Base-by-base conservation (phyloP, 2,888 invertebrate species). In the Perizoma flavofasciatum region DNA sequence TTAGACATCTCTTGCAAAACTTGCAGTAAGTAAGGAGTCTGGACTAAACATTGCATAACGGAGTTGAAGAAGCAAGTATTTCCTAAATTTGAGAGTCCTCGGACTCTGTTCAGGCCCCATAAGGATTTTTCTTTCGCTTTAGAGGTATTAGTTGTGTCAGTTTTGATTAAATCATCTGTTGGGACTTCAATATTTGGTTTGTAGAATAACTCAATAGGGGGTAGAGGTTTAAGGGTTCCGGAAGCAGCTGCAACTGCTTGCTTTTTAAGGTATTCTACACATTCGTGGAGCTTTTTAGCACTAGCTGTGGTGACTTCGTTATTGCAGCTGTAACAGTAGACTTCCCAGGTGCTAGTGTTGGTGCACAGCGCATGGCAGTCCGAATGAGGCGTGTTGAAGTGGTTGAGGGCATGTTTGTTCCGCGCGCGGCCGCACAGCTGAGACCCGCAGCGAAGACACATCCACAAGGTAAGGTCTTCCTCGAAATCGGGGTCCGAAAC, bases 11-110 rank as follows among this genome's bases (percentile, higher is more conserved):
- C 96, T 74, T 95, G 94, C 53, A 97, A 89, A 49, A 96, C 94
- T 77, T 94, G 93, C 48, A 95, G 85, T 67, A 96, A 88, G 82
- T 95, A 97, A 0, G 97, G 97, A 4, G 97, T 97, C 83, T 97
- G 97, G 4, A 96, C 96, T 73, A 98, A 91, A 81, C 97, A 97
- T 89, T 99, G 99, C 93, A 99, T 94, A 6, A 98, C 98, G 34
- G 98, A 97, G 92, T 99, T 99, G 83, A 99, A 98, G 88, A 98
- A 99, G 82, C 99, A 99, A 0, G 99, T 99, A 83, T 99, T 99
- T 50, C 99, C 98, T 79, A 98, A 92, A 90, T 99, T 99, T 52
- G 94, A 93, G 45, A 99, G 90, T 0, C 99, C 99, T 89, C 97
- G 89, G 0, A 95, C 95, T 44, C 95, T 87, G 0, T 94, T 94